phyloP scores from a whole-genome alignment of 2,113 vertebrate genomes.

The Chionodraco myersi region DNA sequence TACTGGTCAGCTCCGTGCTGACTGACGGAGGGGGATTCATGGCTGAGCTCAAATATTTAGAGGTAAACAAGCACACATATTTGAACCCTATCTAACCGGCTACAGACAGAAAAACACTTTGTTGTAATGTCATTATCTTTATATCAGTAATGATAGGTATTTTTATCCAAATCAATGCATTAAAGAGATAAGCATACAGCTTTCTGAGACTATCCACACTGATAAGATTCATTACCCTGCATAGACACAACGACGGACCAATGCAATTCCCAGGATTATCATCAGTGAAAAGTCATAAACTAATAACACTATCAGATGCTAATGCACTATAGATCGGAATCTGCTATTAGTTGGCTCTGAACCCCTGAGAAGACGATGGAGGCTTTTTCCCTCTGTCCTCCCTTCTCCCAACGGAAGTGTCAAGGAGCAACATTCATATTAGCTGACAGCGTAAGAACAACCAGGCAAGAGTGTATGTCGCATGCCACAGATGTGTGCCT shows the following conservation, averaged over 20 bases:
- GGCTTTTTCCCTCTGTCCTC: neutral
- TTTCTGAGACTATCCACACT: neutral
- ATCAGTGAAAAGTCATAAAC: conserved; percentile 17
- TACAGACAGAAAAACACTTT: neutral
- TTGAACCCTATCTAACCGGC: neutral
- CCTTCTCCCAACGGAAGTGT: neutral
- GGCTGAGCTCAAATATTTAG: neutral
- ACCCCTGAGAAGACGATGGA: conserved; percentile 23
- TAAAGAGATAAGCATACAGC: neutral
- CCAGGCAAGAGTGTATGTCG: neutral
- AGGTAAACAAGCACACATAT: neutral
- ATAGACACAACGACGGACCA: neutral
- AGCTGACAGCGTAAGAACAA: conserved; percentile 44
- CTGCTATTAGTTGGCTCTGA: neutral
- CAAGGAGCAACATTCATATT: conserved; percentile 50
- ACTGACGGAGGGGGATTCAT: conserved; percentile 6
- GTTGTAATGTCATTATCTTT: neutral
- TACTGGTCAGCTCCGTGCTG: conserved; percentile 23
- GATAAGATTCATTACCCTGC: neutral
- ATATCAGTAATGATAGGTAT: neutral
- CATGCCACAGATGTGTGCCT: conserved; percentile 1
- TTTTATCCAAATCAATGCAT: conserved; percentile 7
- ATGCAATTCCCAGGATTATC: neutral
- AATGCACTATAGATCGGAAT: conserved; percentile 17
- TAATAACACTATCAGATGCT: conserved; percentile 11